Evolutionary conservation across 1,140 invertebrate genomes (phyloP), one percentile per base, ranked within the genome.

Genomic region (Meloidogyne floridensis): DNA sequence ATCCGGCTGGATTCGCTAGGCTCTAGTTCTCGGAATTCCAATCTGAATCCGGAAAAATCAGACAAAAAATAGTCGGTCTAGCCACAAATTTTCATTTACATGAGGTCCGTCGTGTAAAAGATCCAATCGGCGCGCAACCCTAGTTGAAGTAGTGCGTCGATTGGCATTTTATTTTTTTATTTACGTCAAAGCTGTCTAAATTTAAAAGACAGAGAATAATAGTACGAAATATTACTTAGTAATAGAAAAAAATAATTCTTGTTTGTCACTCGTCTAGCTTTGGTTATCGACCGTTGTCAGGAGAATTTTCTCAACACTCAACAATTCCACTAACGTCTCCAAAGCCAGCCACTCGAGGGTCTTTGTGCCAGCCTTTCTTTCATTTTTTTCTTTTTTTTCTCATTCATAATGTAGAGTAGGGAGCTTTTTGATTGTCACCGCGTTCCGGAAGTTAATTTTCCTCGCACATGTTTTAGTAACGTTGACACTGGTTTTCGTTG

Each of bases 381-480:
- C 10, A n/a, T n/a, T 65, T n/a, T 65, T 65, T 65, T 32, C 1
- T 32, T 8, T 18, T 6, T 59, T 59, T 59, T 59, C 56, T 15
- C 56, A 59, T 65, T n/a, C 59, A 65, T 65, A 65, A 7, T 15
- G n/a, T 18, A n/a, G 59, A n/a, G 59, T 8, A 47, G 15, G n/a
- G 59, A 18, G 15, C 10, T n/a, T 18, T n/a, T 65, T 65, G 59
- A n/a, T 18, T n/a, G 15, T n/a, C 59, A 65, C n/a, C 10, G 59
- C n/a, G n/a, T 65, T 65, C 59, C 59, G 59, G 59, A 65, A 65
- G 59, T 65, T n/a, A 15, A 65, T 65, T 65, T 65, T 8, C 59
- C 59, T 65, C 59, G 59, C 15, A 59, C 56, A 65, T 65, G 15
- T 65, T 59, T 65, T 65, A 65, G 59, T 65, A 65, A n/a, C 59